A percentile compares a stretch with the other conserved stretches of the same genome.
phyloP scores from a whole-genome alignment of 1,140 invertebrate species.

The Pogonomyrmex barbatus region DNA sequence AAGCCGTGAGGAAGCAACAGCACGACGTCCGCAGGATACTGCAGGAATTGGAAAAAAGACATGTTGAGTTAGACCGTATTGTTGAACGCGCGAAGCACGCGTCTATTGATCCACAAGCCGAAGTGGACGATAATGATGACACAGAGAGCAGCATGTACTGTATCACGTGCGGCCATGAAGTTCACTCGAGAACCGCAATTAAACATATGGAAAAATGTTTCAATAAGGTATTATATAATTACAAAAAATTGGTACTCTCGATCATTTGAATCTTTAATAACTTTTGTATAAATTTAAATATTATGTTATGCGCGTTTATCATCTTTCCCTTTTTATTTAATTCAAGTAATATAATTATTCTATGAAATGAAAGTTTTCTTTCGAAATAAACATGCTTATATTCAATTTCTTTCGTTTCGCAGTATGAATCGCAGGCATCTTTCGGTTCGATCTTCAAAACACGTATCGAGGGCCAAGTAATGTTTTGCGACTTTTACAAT shows the following conservation, averaged over 20 bases:
- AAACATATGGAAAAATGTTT: slow-evolving; percentile 98
- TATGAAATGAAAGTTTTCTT: neutral
- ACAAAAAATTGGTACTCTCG: neutral
- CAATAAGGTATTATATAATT: slow-evolving; percentile 90
- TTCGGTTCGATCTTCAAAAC: slow-evolving; percentile 98
- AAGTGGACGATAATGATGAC: slow-evolving; percentile 90
- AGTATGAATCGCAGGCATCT: slow-evolving; percentile 98
- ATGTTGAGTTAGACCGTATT: slow-evolving; percentile 93
- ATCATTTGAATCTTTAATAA: neutral
- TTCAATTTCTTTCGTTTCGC: slow-evolving; percentile 72
- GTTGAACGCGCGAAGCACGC: slow-evolving; percentile 91
- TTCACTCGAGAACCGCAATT: slow-evolving; percentile 94
- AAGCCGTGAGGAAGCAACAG: slow-evolving; percentile 93
- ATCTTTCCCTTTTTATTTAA: neutral
- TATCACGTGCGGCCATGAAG: slow-evolving; percentile 98
- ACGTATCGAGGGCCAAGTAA: slow-evolving; percentile 96
- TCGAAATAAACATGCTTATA: neutral
- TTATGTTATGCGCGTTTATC: neutral
- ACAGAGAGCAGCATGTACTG: slow-evolving; percentile 97
- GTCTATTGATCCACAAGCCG: slow-evolving; percentile 88
- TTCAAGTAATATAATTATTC: neutral
- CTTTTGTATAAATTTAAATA: slow-evolving; percentile 2
- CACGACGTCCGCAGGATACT: slow-evolving; percentile 91
- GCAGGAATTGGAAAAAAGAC: slow-evolving; percentile 91
- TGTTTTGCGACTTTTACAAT: slow-evolving; percentile 99